Evolutionary conservation across 2,797 vertebrate genomes (phyloP).

Genomic region (Eremophila alpestris): DNA sequence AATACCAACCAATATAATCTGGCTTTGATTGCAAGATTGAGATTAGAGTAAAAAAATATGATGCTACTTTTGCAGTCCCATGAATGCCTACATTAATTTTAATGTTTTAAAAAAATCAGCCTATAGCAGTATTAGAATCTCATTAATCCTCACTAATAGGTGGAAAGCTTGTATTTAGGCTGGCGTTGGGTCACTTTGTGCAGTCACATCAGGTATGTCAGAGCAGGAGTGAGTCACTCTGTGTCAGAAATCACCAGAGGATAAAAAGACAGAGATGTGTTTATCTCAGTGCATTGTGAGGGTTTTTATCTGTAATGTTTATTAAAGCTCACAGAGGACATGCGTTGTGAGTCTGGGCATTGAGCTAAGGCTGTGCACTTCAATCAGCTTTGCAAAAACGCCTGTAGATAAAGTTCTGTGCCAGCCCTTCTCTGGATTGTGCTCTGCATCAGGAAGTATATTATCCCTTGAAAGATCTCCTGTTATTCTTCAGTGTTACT

Average conservation of each 20-base stretch:
- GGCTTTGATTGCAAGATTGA: not conserved
- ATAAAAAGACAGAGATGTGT: not conserved
- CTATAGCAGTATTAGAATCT: not conserved
- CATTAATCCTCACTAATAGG: not conserved
- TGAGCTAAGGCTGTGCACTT: not conserved
- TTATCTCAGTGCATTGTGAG: not conserved
- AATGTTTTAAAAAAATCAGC: not conserved
- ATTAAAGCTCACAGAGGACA: not conserved
- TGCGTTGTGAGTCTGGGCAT: not conserved
- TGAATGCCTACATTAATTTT: not conserved
- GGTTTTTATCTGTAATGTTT: constrained; percentile 19
- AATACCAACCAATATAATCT: not conserved
- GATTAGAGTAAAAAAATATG: not conserved
- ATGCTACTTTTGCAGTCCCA: not conserved
- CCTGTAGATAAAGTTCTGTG: not conserved
- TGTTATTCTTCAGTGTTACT: not conserved
- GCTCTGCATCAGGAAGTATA: not conserved
- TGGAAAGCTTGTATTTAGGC: not conserved
- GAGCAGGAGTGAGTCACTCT: not conserved
- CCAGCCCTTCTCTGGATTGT: not conserved
- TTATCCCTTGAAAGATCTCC: not conserved
- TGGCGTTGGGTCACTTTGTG: not conserved
- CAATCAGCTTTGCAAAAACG: constrained; percentile 6
- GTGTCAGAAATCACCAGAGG: not conserved
- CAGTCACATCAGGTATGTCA: not conserved